These are phyloP conservation scores for Parnassius apollo DNA, from an alignment of 2,888 invertebrate species.

Conservation along the genomic window DNA sequence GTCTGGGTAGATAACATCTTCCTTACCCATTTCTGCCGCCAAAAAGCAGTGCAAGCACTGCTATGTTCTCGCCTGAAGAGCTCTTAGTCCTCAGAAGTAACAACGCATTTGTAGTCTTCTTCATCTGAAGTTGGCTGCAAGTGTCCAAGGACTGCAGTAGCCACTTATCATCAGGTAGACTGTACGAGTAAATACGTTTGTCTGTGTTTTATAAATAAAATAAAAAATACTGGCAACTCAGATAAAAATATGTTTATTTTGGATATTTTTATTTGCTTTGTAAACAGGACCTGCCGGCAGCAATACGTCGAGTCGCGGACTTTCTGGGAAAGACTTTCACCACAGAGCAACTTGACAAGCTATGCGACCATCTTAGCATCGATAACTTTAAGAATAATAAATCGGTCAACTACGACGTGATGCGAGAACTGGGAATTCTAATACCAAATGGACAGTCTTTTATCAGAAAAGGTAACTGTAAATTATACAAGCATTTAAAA, in stretches of 20 bases:
- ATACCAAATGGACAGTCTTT: constrained; percentile 82
- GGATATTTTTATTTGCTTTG: not conserved
- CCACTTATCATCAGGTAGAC: no score
- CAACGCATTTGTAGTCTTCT: no score
- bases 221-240: not conserved
- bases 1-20: no score
- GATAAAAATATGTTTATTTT: not conserved
- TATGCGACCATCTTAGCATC: constrained; percentile 89
- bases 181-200: no score
- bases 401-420: constrained; percentile 86
- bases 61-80: no score
- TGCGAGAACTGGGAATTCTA: constrained; percentile 83
- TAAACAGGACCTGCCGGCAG: constrained; percentile 79
- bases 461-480: constrained; percentile 81
- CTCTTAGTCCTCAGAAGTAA: no score
- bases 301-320: constrained; percentile 80
- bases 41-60: no score
- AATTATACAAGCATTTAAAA: no score
- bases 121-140: no score
- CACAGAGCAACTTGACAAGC: constrained; percentile 78
- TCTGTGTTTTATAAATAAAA: not conserved
- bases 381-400: constrained; percentile 90
- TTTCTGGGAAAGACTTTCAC: constrained; percentile 83
- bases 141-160: no score
- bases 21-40: no score